Evolutionary conservation across 2,888 invertebrate genomes (phyloP).

Genomic region (Patella caerulea): DNA sequence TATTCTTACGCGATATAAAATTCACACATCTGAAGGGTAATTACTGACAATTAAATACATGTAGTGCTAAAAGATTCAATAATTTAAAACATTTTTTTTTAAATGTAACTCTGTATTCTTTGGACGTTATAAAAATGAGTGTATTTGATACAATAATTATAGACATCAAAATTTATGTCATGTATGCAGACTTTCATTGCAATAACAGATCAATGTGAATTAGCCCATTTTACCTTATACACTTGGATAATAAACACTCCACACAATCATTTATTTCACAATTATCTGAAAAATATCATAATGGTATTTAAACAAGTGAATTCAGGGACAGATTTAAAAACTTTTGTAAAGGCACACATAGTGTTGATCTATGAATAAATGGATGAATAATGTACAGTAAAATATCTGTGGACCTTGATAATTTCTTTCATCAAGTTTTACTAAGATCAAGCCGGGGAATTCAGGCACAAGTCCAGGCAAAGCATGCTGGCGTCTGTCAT

Average conservation of each 20-base stretch:
- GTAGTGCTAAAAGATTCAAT: neutral
- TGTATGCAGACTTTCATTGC: too few species aligned
- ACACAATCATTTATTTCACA: constrained; percentile 51
- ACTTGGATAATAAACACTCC: constrained; percentile 45
- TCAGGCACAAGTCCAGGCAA: too few species aligned
- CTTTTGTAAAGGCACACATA: neutral
- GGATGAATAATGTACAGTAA: too few species aligned
- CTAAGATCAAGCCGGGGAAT: too few species aligned
- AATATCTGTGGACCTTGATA: too few species aligned
- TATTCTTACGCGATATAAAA: constrained; percentile 47
- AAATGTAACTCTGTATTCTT: too few species aligned
- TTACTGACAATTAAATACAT: neutral
- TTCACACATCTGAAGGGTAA: constrained; percentile 47
- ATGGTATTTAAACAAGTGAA: constrained; percentile 5
- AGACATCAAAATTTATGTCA: too few species aligned
- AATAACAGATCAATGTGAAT: too few species aligned
- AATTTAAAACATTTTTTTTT: too few species aligned
- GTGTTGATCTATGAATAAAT: too few species aligned
- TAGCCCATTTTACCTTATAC: constrained; percentile 39
- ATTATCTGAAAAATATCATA: constrained; percentile 37
- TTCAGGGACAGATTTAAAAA: neutral
- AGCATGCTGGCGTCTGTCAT: too few species aligned
- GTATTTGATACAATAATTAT: neutral
- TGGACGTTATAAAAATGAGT: neutral
- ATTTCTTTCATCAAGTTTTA: too few species aligned